A percentile compares a stretch with the other conserved stretches of the same genome.
phyloP scores from a whole-genome alignment of 2,888 invertebrate genomes.

The Baronia brevicornis region DNA sequence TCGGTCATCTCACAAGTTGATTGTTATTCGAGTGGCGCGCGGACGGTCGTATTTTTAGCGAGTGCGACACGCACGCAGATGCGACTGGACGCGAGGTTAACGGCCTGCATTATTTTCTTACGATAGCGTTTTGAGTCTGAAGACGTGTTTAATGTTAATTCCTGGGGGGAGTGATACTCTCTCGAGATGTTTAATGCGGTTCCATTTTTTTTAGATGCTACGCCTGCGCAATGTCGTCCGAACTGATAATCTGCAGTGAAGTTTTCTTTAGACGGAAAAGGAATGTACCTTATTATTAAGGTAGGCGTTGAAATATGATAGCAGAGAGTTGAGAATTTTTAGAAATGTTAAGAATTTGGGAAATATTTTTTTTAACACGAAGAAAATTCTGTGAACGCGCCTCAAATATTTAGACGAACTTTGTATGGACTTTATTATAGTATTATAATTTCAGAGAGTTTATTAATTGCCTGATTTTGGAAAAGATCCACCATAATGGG shows the following conservation, averaged over 20 bases:
- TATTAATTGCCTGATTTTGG: too few species aligned
- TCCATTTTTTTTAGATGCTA: slow-evolving; percentile 6
- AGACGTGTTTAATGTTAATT: slow-evolving; percentile 22
- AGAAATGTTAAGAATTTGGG: too few species aligned
- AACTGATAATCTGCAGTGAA: slow-evolving; percentile 1
- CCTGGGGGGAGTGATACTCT: slow-evolving; percentile 7
- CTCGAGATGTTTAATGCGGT: slow-evolving; percentile 2
- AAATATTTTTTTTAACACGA: too few species aligned
- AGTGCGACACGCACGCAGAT: slow-evolving; percentile 26
- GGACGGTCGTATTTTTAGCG: slow-evolving; percentile 40
- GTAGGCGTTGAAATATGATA: slow-evolving; percentile 1
- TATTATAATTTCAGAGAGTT: too few species aligned
- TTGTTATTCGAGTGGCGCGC: slow-evolving; percentile 25
- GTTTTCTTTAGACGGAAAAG: not conserved
- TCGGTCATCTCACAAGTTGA: slow-evolving; percentile 8
- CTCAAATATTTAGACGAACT: too few species aligned
- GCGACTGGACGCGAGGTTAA: slow-evolving; percentile 31
- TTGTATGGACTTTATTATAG: too few species aligned
- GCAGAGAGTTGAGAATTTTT: too few species aligned
- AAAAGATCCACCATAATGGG: too few species aligned
- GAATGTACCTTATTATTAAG: not conserved
- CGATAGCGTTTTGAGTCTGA: slow-evolving; percentile 20
- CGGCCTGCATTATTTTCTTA: slow-evolving; percentile 26
- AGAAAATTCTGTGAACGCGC: too few species aligned
- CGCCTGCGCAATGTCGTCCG: slow-evolving; percentile 3